Conservation (phyloP, 2,888 invertebrate species). For the Synanthedon formicaeformis region DNA sequence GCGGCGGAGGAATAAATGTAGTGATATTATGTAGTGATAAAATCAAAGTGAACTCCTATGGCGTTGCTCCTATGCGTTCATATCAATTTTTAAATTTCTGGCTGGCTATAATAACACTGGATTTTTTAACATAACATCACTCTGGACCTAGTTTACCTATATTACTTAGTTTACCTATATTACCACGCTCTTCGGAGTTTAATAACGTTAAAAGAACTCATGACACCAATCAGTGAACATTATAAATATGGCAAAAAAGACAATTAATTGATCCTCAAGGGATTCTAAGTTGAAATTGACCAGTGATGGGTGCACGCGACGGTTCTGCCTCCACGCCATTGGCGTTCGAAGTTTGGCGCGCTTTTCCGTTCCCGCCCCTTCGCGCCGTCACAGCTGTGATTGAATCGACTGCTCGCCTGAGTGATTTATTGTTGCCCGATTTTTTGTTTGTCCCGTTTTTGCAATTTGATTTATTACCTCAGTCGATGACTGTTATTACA, state of each 20-base stretch:
- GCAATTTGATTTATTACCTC: conserved; percentile 46
- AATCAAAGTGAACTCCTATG: too few species aligned
- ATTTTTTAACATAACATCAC: too few species aligned
- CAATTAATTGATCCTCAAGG: neutral
- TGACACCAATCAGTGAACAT: conserved; percentile 30
- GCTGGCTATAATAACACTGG: too few species aligned
- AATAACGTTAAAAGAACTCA: too few species aligned
- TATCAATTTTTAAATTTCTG: too few species aligned
- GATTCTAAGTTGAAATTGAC: conserved; percentile 59
- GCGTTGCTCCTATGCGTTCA: too few species aligned
- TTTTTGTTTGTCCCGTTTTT: conserved; percentile 34
- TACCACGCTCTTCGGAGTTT: too few species aligned
- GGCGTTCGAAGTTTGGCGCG: conserved; percentile 63
- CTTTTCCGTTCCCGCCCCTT: conserved; percentile 63
- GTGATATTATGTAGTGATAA: too few species aligned
- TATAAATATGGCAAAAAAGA: conserved; percentile 17
- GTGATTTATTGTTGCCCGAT: conserved; percentile 53
- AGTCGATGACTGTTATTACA: conserved; percentile 13
- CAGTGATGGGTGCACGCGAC: conserved; percentile 44
- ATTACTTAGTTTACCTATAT: too few species aligned
- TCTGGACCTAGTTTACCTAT: too few species aligned
- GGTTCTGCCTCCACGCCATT: conserved; percentile 42
- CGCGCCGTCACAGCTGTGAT: conserved; percentile 56
- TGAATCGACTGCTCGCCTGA: conserved; percentile 49
- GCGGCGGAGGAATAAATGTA: too few species aligned